Conservation (phyloP, 2,797 vertebrate genomes). For the Chelidonichthys spinosus region DNA sequence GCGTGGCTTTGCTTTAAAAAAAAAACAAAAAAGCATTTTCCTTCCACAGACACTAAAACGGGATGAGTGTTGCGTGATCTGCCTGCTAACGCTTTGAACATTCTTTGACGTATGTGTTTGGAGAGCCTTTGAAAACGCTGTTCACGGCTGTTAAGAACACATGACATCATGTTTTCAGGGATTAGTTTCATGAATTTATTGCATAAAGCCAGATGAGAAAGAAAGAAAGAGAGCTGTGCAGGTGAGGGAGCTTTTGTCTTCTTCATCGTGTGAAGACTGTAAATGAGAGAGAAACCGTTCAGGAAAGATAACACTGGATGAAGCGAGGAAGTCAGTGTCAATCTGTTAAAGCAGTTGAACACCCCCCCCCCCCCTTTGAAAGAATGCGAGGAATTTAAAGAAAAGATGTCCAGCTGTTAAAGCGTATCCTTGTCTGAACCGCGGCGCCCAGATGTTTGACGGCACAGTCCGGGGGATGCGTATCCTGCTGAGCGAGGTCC, state of each 20-base stretch:
- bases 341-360: slow-evolving; percentile 65
- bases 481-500: slow-evolving; percentile 47
- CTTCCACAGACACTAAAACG: slow-evolving; percentile 20
- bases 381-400: slow-evolving; percentile 73
- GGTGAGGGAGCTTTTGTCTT: not conserved
- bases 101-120: slow-evolving; percentile 16
- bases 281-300: slow-evolving; percentile 8
- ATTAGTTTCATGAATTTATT: slow-evolving; percentile 16
- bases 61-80: slow-evolving; percentile 12
- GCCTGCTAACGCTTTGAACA: not conserved
- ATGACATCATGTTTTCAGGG: slow-evolving; percentile 11
- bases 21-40: not conserved
- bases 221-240: not conserved
- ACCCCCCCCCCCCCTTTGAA: slow-evolving; percentile 22
- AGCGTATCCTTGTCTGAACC: slow-evolving; percentile 72
- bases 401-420: slow-evolving; percentile 73
- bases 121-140: slow-evolving; percentile 1
- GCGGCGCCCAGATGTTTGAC: slow-evolving; percentile 73
- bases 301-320: not conserved
- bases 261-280: slow-evolving; percentile 22
- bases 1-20: not conserved
- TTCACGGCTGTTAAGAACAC: not conserved
- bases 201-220: not conserved
- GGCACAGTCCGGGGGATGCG: slow-evolving; percentile 33
- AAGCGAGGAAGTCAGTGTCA: slow-evolving; percentile 32